A percentile compares a stretch with the other conserved stretches of the same genome.
These are phyloP conservation scores for Neuroterus valhalla DNA, from an alignment of 1,140 invertebrate species.

Conservation along the genomic window DNA sequence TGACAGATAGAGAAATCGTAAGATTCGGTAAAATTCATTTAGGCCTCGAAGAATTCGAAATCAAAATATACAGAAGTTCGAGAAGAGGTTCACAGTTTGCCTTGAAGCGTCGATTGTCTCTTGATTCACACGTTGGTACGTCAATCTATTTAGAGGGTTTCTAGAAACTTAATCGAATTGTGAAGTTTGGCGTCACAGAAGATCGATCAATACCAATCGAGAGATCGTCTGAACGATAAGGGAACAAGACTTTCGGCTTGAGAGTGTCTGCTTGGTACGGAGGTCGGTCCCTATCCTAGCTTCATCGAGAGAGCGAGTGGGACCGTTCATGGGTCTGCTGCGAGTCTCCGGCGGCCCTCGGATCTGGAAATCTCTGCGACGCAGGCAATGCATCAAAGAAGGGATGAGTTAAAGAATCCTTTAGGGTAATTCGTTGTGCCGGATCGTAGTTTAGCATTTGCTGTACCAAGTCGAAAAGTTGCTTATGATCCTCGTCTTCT, in stretches of 20 bases:
- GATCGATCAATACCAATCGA: neutral
- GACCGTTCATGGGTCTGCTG: slow-evolving; percentile 77
- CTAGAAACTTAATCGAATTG: slow-evolving; percentile 47
- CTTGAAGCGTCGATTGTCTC: too few species aligned
- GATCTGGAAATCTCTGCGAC: slow-evolving; percentile 81
- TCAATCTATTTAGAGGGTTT: neutral
- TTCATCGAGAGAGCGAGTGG: slow-evolving; percentile 80
- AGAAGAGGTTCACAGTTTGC: too few species aligned
- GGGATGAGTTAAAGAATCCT: slow-evolving; percentile 92
- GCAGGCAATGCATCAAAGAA: slow-evolving; percentile 92
- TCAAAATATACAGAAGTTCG: neutral
- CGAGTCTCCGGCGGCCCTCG: slow-evolving; percentile 72
- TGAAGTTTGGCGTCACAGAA: neutral
- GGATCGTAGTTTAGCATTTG: slow-evolving; percentile 99
- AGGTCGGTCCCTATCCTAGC: slow-evolving; percentile 71
- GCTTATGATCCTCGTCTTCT: slow-evolving; percentile 92
- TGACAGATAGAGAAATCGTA: neutral
- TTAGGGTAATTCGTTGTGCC: slow-evolving; percentile 88
- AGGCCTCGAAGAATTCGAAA: neutral
- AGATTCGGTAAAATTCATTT: neutral
- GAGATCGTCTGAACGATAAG: neutral
- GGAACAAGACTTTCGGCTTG: neutral
- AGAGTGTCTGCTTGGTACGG: slow-evolving; percentile 62
- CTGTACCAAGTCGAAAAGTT: slow-evolving; percentile 95
- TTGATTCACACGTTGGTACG: neutral